Base-by-base conservation (phyloP, 2,888 invertebrate species). In the Cinara cedri region DNA sequence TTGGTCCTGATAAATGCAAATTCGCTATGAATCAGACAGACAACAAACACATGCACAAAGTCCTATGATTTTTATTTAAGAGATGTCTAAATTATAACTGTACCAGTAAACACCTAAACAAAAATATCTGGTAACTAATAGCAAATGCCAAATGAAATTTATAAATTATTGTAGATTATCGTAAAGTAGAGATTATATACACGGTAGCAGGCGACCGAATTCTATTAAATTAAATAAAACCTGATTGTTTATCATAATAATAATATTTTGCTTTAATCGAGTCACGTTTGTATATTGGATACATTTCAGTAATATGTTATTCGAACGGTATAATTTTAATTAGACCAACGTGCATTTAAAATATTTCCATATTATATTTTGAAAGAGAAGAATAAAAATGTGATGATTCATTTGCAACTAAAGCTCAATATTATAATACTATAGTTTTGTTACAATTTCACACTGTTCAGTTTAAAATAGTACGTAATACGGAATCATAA, bases 191-290 rank as follows among this genome's bases (percentile, higher is more conserved):
- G 11, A 55, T 71, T 44, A 71, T 10, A 16, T 3, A 11, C 1
- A 34, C 54, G 8, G 19, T 54, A 1, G 54, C n/a, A 26, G 44
- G 9, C 1, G 57, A 46, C 24, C 44, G n/a, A 72, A 72, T 72
- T 34, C 6, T 44, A 57, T 57, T 57, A 44, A 57, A 72, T 72
- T 24, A 44, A 72, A 6, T 34, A 4, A 4, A 55, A 46, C 42
- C 44, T 13, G 24, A 57, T n/a, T 57, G n/a, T 72, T 68, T 57
- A 9, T 16, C 55, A 44, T 16, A 11, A 21, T 24, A 46, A 46
- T 72, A 46, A 24, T 46, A 24, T 57, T 72, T 57, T 26, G 9
- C 44, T 9, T 46, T n/a, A 55, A 72, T 46, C 71, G n/a, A 44
- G 44, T 57, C 71, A 72, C 57, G 24, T 72, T 24, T 44, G n/a